phyloP scores from a whole-genome alignment of 2,113 vertebrate species.

The Toxostoma redivivum region DNA sequence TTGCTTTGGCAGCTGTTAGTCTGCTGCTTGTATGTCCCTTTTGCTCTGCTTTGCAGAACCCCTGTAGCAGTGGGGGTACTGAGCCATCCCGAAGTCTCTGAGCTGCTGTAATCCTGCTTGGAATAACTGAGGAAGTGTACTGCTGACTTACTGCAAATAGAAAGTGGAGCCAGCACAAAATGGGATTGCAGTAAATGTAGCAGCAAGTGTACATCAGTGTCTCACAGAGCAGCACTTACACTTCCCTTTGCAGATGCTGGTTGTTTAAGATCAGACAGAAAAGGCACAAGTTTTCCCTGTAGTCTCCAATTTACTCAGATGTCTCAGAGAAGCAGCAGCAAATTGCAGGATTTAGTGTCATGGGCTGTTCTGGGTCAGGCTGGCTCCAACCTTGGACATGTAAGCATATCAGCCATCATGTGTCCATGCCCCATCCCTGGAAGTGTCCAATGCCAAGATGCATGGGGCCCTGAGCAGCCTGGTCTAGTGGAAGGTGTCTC shows the following conservation, averaged over 20 bases:
- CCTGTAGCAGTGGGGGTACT: background rate
- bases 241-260: background rate
- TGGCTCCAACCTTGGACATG: background rate
- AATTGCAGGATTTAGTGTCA: background rate
- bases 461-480: background rate
- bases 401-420: rapidly evolving
- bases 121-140: background rate
- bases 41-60: background rate
- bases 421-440: background rate
- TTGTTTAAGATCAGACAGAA: background rate
- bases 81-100: background rate
- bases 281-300: background rate
- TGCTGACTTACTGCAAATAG: background rate
- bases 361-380: background rate
- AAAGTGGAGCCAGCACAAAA: background rate
- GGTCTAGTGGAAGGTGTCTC: background rate
- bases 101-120: background rate
- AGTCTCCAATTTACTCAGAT: background rate
- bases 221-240: background rate
- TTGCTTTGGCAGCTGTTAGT: rapidly evolving
- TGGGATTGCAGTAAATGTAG: background rate
- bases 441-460: too few relatives aligned
- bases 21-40: background rate
- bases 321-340: background rate
- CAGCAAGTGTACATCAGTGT: background rate